These are phyloP conservation scores for Hydropsyche tenuis DNA, from an alignment of 1,140 invertebrate species.

Conservation along the genomic window DNA sequence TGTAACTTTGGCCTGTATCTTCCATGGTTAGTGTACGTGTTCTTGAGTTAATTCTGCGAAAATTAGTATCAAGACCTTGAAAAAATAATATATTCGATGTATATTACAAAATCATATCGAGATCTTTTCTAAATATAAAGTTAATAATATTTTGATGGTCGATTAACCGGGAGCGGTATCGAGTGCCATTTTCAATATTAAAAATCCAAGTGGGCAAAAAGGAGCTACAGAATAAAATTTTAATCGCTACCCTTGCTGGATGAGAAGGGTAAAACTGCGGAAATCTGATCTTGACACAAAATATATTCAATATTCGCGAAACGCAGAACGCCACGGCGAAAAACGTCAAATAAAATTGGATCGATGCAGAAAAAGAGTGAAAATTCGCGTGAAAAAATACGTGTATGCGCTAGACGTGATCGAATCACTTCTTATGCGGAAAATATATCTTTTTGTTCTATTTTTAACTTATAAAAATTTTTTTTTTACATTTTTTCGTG, in stretches of 20 bases:
- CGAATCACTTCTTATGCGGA: too few relatives aligned
- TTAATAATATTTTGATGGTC: too few relatives aligned
- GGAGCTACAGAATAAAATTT: neutral
- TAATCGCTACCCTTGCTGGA: neutral
- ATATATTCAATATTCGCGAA: constrained; percentile 4
- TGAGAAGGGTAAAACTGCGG: neutral
- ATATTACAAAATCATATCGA: too few relatives aligned
- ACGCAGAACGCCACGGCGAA: neutral
- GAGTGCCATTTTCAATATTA: neutral
- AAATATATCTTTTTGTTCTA: too few relatives aligned
- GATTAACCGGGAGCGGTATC: neutral
- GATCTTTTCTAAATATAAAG: too few relatives aligned
- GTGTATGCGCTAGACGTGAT: too few relatives aligned
- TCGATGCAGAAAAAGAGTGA: neutral
- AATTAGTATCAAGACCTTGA: neutral
- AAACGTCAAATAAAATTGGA: constrained; percentile 1
- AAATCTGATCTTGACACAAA: constrained; percentile 6
- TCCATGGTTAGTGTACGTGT: neutral
- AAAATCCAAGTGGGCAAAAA: neutral
- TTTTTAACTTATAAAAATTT: too few relatives aligned
- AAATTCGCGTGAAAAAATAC: too few relatives aligned
- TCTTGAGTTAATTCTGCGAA: neutral
- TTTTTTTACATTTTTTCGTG: too few relatives aligned
- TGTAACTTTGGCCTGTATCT: too few relatives aligned
- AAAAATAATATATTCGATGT: too few relatives aligned